Evolutionary conservation across 2,113 vertebrate species (phyloP).

Genomic region (Trogon surrucura): DNA sequence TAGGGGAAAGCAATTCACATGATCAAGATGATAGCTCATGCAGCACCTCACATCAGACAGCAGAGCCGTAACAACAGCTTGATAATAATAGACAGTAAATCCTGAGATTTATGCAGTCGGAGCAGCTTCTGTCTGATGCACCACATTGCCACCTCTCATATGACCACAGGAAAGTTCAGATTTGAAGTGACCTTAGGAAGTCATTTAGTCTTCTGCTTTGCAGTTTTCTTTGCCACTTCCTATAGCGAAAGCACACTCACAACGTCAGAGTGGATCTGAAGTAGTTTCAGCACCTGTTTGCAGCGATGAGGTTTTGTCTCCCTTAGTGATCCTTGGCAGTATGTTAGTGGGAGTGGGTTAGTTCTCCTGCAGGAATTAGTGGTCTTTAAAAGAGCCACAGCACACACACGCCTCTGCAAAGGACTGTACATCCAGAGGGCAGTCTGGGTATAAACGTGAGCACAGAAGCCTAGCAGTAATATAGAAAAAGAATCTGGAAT

Average conservation of each 20-base stretch:
- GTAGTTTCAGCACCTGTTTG: not conserved
- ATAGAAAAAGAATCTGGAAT: not conserved
- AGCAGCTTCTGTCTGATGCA: not conserved
- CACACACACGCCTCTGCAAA: not conserved
- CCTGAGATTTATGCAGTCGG: not conserved
- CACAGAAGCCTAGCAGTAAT: not conserved
- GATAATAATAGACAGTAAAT: not conserved
- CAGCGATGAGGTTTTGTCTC: not conserved
- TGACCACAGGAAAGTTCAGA: not conserved
- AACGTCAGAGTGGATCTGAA: not conserved
- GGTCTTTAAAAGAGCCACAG: not conserved
- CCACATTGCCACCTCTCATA: not conserved
- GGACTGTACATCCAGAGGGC: not conserved
- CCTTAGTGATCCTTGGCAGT: not conserved
- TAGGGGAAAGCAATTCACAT: not conserved
- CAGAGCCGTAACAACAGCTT: not conserved
- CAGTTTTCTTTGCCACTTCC: not conserved
- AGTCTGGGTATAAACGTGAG: not conserved
- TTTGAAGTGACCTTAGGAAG: not conserved
- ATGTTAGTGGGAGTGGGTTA: not conserved
- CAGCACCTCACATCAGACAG: not conserved
- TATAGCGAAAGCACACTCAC: not conserved
- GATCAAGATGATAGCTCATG: not conserved
- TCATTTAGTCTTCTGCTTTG: not conserved
- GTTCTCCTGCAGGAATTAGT: not conserved